Evolutionary conservation across 1,140 invertebrate species (phyloP), one percentile per base, ranked within the genome.

Genomic region (Drosophila leontia): DNA sequence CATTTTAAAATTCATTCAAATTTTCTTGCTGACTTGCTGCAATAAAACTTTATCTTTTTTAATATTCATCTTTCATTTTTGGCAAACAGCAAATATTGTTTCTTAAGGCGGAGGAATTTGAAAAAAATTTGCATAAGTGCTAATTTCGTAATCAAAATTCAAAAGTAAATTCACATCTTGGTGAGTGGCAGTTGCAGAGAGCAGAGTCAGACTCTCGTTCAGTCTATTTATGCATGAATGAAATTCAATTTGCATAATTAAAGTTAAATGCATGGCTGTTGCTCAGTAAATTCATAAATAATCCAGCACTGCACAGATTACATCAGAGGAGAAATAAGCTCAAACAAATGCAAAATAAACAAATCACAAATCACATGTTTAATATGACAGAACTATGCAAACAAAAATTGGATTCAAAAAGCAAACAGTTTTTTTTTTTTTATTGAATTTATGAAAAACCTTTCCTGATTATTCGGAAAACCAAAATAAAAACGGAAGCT

Each of bases 191-290:
- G 19, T 42, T 34, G 17, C 9, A 39, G 17, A 45, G 29, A 41
- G 35, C 42, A 39, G 50, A 68, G 70, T 59, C 60, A 64, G 68
- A 65, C 57, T 63, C 47, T 62, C 39, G 13, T 53, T 83, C 34
- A 42, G 55, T 78, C 65, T 68, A 86, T 86, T 86, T 82, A 82
- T 86, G 82, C 78, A 71, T 82, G 82, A 82, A 78, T 69, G 78
- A 55, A 86, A 72, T 82, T 82, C 82, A 86, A 86, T 86, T 86
- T 86, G 70, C 82, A 86, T 86, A 86, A 86, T 86, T 86, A 86
- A 86, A 81, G 47, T 60, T 61, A 86, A 86, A 82, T 86, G 82
- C 82, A 82, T 82, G 67, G 51, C 68, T 64, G 45, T 59, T 59
- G 61, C 44, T 65, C 42, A 57, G 44, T 41, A 64, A 82, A 82